These are phyloP conservation scores for Atherinomorus stipes DNA, from an alignment of 2,113 vertebrate species.

Conservation along the genomic window DNA sequence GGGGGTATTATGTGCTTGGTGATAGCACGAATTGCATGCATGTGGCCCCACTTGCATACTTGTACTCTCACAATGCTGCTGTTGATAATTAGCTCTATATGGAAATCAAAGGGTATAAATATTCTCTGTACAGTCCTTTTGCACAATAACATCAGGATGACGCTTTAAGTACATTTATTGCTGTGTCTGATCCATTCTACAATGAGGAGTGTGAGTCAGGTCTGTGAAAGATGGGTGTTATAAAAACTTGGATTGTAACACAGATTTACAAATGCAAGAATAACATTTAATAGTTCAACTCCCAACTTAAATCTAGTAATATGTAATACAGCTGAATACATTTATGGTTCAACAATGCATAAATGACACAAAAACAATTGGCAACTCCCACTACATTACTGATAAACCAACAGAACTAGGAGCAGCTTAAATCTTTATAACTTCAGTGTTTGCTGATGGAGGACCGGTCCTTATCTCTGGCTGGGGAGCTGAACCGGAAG, in stretches of 20 bases:
- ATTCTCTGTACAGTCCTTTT: conserved; percentile 9
- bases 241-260: not conserved
- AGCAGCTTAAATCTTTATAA: not conserved
- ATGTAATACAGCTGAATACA: not conserved
- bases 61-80: conserved; percentile 36
- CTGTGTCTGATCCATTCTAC: too few relatives aligned
- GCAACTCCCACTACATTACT: not conserved
- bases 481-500: conserved; percentile 80
- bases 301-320: not conserved
- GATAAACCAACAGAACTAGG: conserved; percentile 1
- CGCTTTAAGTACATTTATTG: conserved; percentile 8
- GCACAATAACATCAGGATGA: conserved; percentile 10
- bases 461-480: conserved; percentile 43
- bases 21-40: conserved; percentile 76
- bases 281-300: not conserved
- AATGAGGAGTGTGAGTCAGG: not conserved
- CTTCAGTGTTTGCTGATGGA: conserved; percentile 74
- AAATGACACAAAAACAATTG: not conserved
- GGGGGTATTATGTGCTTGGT: conserved; percentile 43
- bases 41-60: conserved; percentile 53
- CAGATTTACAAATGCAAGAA: not conserved
- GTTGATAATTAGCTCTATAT: conserved; percentile 73
- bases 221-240: not conserved
- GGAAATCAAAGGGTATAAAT: conserved; percentile 62
- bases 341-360: conserved; percentile 1